These are phyloP conservation scores for Suncus etruscus DNA, from an alignment of 2,113 vertebrate genomes.

Conservation along the genomic window DNA sequence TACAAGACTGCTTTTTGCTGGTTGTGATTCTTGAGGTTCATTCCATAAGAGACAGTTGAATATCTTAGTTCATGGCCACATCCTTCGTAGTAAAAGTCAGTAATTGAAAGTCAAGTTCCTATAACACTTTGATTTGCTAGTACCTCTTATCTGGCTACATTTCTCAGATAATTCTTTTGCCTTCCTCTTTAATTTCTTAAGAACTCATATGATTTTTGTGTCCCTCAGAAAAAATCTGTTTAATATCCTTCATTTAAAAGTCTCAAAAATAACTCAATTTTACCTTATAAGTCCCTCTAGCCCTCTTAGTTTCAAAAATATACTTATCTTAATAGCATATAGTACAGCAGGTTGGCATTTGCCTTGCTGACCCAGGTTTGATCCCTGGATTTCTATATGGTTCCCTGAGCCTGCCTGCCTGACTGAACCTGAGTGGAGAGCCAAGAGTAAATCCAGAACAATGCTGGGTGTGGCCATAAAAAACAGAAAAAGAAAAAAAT, in stretches of 20 bases:
- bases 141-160: not conserved
- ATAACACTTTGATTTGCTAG: not conserved
- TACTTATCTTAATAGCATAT: not conserved
- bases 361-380: too few species aligned
- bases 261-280: not conserved
- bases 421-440: too few species aligned
- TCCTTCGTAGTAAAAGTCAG: not conserved
- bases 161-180: not conserved
- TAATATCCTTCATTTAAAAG: not conserved
- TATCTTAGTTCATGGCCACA: too few species aligned
- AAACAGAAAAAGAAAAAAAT: too few species aligned
- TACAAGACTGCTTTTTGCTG: too few species aligned
- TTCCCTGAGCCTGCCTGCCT: too few species aligned
- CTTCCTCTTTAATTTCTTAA: not conserved
- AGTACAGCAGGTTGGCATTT: too few species aligned
- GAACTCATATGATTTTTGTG: not conserved
- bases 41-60: too few species aligned
- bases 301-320: not conserved
- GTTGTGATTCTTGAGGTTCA: too few species aligned
- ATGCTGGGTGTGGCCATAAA: too few species aligned
- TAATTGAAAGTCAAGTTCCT: not conserved
- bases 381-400: too few species aligned
- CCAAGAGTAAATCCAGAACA: too few species aligned
- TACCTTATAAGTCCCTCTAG: not conserved
- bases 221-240: not conserved